phyloP scores from a whole-genome alignment of 2,113 vertebrate genomes.

The Macrotis lagotis region DNA sequence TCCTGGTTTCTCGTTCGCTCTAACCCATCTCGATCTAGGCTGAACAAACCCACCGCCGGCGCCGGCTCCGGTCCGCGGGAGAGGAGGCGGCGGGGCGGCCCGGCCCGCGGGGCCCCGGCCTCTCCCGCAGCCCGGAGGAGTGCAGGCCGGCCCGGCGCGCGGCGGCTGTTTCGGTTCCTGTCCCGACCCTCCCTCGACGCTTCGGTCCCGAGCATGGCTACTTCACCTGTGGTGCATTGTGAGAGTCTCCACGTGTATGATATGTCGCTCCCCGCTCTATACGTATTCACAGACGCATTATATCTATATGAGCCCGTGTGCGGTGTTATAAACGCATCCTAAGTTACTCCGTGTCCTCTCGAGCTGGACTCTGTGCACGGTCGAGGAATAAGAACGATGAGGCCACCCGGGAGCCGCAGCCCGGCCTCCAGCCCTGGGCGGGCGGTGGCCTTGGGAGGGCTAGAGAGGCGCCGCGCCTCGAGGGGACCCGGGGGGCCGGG shows the following conservation, averaged over 20 bases:
- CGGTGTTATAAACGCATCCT: slow-evolving; percentile 90
- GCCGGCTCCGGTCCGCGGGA: slow-evolving; percentile 73
- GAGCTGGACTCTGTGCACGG: too few species aligned
- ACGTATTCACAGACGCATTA: slow-evolving; percentile 74
- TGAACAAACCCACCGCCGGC: slow-evolving; percentile 72
- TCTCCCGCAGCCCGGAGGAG: not conserved
- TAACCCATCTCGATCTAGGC: slow-evolving; percentile 77
- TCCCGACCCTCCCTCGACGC: slow-evolving; percentile 84
- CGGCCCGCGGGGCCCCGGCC: too few species aligned
- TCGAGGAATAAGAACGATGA: too few species aligned
- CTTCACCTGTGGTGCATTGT: slow-evolving; percentile 76
- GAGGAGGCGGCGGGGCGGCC: slow-evolving; percentile 18
- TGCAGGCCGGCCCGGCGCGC: not conserved
- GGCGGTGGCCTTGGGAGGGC: too few species aligned
- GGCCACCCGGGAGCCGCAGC: too few species aligned
- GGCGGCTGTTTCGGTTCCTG: slow-evolving; percentile 84
- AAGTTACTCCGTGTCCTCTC: too few species aligned
- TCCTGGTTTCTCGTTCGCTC: slow-evolving; percentile 45
- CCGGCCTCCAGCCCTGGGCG: slow-evolving; percentile 31
- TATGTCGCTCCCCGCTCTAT: slow-evolving; percentile 59
- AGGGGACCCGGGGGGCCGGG: slow-evolving; percentile 61
- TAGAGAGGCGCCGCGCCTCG: too few species aligned
- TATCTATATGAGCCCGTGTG: slow-evolving; percentile 87
- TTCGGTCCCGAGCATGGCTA: slow-evolving; percentile 85
- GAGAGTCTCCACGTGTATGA: slow-evolving; percentile 78